Conservation (phyloP, 2,797 vertebrate species). For the Potorous gilbertii region DNA sequence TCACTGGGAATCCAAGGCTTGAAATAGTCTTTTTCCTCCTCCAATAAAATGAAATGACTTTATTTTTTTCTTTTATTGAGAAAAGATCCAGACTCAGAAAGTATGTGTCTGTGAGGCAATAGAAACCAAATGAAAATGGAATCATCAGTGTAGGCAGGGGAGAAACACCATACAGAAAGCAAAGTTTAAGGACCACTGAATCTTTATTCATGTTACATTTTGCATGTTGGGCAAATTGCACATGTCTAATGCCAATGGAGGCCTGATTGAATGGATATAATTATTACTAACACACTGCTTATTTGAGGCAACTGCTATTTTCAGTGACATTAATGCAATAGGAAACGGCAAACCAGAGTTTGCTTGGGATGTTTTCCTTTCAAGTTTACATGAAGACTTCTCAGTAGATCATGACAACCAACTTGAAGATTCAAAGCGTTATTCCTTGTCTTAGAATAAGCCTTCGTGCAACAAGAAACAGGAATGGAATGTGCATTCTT, state of each 20-base stretch:
- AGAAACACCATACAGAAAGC: conserved; percentile 53
- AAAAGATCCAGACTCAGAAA: conserved; percentile 43
- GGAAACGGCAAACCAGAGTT: conserved; percentile 46
- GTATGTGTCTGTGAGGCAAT: background rate
- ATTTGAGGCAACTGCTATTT: conserved; percentile 76
- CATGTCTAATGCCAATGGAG: conserved; percentile 62
- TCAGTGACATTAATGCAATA: conserved; percentile 59
- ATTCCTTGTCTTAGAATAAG: conserved; percentile 40
- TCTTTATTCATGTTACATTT: conserved; percentile 80
- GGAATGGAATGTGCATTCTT: conserved; percentile 66
- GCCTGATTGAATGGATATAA: conserved; percentile 63
- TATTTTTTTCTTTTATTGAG: background rate
- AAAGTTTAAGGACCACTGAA: conserved; percentile 39
- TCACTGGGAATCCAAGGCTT: background rate
- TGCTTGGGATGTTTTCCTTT: conserved; percentile 47
- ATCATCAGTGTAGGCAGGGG: conserved; percentile 13
- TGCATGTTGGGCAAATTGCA: conserved; percentile 71
- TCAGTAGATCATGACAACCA: conserved; percentile 40
- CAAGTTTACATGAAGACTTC: conserved; percentile 64
- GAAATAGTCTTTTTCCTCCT: background rate
- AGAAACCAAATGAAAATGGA: conserved; percentile 54
- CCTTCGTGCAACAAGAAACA: conserved; percentile 73
- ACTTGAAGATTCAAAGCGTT: conserved; percentile 51
- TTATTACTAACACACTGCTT: conserved; percentile 64
- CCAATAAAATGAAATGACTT: background rate